Conservation (phyloP, 2,113 vertebrate genomes). For the Deroptyus accipitrinus region DNA sequence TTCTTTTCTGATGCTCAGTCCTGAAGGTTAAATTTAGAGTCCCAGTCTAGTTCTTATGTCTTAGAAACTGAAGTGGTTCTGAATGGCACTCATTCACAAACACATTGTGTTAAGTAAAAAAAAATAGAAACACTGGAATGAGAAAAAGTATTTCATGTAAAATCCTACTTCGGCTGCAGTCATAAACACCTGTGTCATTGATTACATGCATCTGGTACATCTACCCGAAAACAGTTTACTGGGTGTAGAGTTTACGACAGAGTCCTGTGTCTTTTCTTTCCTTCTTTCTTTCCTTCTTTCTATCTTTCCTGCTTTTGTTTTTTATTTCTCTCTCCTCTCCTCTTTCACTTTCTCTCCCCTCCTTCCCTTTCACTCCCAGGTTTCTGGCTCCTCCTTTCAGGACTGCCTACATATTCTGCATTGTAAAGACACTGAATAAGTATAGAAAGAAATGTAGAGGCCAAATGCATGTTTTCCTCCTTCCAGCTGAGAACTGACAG, state of each 20-base stretch:
- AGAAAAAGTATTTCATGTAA: not conserved
- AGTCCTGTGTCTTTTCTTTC: not conserved
- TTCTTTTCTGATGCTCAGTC: not conserved
- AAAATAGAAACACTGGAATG: not conserved
- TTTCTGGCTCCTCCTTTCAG: not conserved
- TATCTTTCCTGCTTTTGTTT: not conserved
- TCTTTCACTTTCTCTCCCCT: not conserved
- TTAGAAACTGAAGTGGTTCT: not conserved
- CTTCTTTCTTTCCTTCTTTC: too few species aligned
- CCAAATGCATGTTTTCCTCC: not conserved
- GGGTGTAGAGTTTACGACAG: not conserved
- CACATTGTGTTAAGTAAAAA: not conserved
- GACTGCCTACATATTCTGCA: not conserved
- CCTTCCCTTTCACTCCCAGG: accelerated
- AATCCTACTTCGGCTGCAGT: not conserved
- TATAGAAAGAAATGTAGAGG: not conserved
- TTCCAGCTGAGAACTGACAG: not conserved
- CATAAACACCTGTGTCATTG: not conserved
- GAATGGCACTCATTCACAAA: not conserved
- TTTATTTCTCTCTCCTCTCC: accelerated
- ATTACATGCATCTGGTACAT: not conserved
- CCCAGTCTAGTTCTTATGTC: not conserved
- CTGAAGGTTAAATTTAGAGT: not conserved
- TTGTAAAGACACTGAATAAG: not conserved
- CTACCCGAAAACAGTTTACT: not conserved